Base-by-base conservation (phyloP, 1,140 invertebrate species). In the Rhyacophila brunnea region DNA sequence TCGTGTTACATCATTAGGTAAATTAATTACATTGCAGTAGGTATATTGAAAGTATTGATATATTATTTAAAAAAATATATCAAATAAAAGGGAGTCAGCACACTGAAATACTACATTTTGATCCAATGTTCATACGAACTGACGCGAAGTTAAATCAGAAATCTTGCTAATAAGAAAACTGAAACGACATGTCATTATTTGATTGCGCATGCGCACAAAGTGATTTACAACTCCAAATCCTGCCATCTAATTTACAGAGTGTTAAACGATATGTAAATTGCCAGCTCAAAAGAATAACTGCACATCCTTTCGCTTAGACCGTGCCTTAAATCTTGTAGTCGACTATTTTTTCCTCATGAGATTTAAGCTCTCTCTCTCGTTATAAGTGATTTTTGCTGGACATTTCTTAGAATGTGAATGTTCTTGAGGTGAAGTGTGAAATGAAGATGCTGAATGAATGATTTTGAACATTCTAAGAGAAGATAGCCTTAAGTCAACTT, bases 181-280 rank as follows among this genome's bases (percentile, higher is more conserved):
- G n/a, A n/a, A 51, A 36, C 19, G 49, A 51, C 49, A 38, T 44
- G 56, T 51, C 56, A 58, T 50, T 58, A 49, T 51, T 58, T 59
- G 57, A 59, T 53, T 38, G 23, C 48, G 46, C 46, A 15, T n/a
- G 57, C 47, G 15, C 49, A 23, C 15, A 5, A 44, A 43, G 43
- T 59, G 57, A 59, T 59, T 59, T 59, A 59, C 49, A 38, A 49
- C 57, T 10, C 32, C 17, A 38, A 38, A 59, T 52, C 57, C 43
- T 20, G 36, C 15, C 40, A 28, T 59, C 35, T 59, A 59, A 59
- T 60, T 53, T 53, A 53, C 28, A 40, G 58, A 44, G 57, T 60
- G 50, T 55, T 60, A 60, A 60, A 60, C 58, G 58, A 60, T 53
- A 60, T 60, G 58, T 54, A 60, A 60, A 60, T 60, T 19, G 6